Conservation (phyloP, 2,113 vertebrate genomes). For the Oreotrochilus melanogaster region DNA sequence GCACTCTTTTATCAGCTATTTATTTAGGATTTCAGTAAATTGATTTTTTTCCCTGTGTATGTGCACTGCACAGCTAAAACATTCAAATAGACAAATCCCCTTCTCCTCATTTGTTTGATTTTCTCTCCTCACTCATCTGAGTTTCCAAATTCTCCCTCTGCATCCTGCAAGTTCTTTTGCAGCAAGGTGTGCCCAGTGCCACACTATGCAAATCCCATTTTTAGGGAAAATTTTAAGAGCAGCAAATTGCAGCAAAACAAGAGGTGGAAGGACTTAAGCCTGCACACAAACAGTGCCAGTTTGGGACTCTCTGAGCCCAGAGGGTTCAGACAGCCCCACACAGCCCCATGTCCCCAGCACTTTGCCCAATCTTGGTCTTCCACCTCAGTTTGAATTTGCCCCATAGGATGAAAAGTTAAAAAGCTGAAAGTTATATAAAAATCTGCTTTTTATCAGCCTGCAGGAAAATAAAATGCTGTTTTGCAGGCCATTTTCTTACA, state of each 20-base stretch:
- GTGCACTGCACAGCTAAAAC: not conserved
- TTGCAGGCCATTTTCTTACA: not conserved
- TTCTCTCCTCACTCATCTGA: not conserved
- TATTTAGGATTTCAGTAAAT: conserved; percentile 50
- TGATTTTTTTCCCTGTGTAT: conserved; percentile 49
- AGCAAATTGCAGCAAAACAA: not conserved
- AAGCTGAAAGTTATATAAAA: not conserved
- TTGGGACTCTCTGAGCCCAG: not conserved
- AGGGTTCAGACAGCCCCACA: not conserved
- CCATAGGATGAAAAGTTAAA: not conserved
- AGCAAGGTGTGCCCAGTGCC: not conserved
- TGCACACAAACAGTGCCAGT: no score
- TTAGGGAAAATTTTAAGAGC: not conserved
- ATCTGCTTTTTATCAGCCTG: not conserved
- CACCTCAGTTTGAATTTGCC: not conserved
- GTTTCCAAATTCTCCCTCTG: not conserved
- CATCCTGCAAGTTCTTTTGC: not conserved
- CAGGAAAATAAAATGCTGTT: not conserved
- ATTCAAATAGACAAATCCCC: not conserved
- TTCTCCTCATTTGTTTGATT: not conserved
- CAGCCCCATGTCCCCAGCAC: not conserved
- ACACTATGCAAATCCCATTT: accelerated
- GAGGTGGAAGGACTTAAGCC: no score
- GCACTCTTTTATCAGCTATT: conserved; percentile 56
- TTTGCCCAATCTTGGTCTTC: not conserved